Evolutionary conservation across 2,113 vertebrate species (phyloP).

Genomic region (Scophthalmus maximus): DNA sequence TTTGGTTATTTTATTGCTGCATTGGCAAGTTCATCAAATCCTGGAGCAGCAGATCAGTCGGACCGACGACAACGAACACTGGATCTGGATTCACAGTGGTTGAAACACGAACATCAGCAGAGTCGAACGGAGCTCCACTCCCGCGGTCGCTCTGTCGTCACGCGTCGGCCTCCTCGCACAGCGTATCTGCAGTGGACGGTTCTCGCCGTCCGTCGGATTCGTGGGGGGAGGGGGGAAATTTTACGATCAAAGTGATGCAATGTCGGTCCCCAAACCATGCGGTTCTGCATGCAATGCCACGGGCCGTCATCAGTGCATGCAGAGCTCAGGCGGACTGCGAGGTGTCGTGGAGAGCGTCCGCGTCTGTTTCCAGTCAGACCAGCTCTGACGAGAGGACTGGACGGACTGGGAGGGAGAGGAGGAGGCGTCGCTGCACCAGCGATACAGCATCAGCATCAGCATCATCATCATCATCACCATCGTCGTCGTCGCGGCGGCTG

Average conservation of each 20-base stretch:
- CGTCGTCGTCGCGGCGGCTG: slow-evolving; percentile 18
- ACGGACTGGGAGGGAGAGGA: slow-evolving; percentile 47
- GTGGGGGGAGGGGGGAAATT: neutral
- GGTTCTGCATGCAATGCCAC: slow-evolving; percentile 76
- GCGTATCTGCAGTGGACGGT: neutral
- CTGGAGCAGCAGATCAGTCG: neutral
- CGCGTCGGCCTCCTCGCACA: no score
- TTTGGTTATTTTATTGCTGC: neutral
- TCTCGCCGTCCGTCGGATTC: neutral
- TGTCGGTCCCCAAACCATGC: slow-evolving; percentile 65
- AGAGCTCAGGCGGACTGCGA: slow-evolving; percentile 72
- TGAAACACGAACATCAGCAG: no score
- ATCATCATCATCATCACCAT: slow-evolving; percentile 4
- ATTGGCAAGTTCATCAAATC: neutral
- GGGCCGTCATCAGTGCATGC: slow-evolving; percentile 74
- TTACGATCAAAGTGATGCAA: slow-evolving; percentile 53
- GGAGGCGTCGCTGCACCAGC: slow-evolving; percentile 65
- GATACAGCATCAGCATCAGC: slow-evolving; percentile 33
- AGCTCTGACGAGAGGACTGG: slow-evolving; percentile 13
- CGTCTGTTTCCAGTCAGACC: slow-evolving; percentile 56
- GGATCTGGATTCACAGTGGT: no score
- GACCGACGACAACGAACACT: no score
- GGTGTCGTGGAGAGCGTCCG: slow-evolving; percentile 47
- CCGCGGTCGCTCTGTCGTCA: no score
- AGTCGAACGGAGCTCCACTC: no score